Conservation (phyloP, 2,113 vertebrate species). For the Tichodroma muraria region DNA sequence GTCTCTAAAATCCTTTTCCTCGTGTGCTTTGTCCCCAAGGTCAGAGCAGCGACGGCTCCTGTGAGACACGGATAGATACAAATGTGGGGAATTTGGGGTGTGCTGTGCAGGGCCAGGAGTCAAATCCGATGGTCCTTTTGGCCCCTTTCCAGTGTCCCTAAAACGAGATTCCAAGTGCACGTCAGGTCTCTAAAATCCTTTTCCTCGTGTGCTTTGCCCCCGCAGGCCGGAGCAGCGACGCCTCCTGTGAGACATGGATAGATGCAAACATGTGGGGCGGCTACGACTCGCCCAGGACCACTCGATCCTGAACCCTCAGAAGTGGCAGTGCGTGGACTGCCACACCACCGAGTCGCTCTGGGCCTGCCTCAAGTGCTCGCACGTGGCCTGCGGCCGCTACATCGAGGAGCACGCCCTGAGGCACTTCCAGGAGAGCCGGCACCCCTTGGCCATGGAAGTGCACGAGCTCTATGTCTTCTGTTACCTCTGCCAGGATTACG, state of each 20-base stretch:
- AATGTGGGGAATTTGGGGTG: not conserved
- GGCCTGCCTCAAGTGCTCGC: constrained; percentile 98
- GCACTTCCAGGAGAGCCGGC: constrained; percentile 88
- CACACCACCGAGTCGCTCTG: constrained; percentile 90
- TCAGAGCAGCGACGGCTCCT: accelerated
- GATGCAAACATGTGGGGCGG: constrained; percentile 97
- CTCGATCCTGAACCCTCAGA: constrained; percentile 97
- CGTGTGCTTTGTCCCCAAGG: not conserved
- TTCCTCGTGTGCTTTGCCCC: too few relatives aligned
- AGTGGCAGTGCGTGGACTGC: constrained; percentile 93
- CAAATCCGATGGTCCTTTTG: not conserved
- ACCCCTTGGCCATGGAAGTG: constrained; percentile 95
- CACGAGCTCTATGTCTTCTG: constrained; percentile 95
- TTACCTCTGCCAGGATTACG: constrained; percentile 93
- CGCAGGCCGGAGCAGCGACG: constrained; percentile 56
- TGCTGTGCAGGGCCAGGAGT: accelerated
- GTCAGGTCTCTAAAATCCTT: not conserved
- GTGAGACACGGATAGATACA: not conserved
- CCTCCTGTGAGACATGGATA: constrained; percentile 86
- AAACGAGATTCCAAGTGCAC: not conserved
- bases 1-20: not conserved
- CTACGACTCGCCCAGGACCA: constrained; percentile 95
- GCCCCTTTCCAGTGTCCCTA: too few relatives aligned
- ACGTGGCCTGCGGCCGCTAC: constrained; percentile 94
- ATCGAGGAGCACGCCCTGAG: constrained; percentile 91